Base-by-base conservation (phyloP, 2,797 vertebrate genomes). In the Glyptemys insculpta region DNA sequence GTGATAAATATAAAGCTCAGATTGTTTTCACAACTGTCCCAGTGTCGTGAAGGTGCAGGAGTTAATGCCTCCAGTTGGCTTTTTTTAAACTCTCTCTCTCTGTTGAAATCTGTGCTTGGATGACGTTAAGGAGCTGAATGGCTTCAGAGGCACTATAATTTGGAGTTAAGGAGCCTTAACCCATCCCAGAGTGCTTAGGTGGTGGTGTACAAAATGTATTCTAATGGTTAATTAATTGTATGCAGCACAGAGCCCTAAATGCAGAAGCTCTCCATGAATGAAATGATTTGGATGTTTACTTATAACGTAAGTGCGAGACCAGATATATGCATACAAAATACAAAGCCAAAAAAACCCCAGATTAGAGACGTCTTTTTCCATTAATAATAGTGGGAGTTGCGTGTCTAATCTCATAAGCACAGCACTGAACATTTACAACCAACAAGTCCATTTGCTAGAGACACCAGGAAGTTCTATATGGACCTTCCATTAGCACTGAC, bases 401-500 rank as follows among this genome's bases (percentile, higher is more conserved):
- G 8, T 65, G 59, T 76, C 37, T 89, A 91, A 87, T 79, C 27
- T 11, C 25, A 86, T 93, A 88, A 79, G 37, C 50, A 41, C 86
- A 47, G 76, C 1, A 2, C 81, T 79, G 85, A 93, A 92, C 86
- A 74, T 2, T 0, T 15, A n/a, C 4, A 37, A 53, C 10, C 27
- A 2, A 31, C 59, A 12, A 83, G 57, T 53, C 34, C 62, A 23
- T 53, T 68, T 50, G 86, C 52, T 68, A 80, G 81, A 56, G 65
- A 68, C 52, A 7, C 25, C 23, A 31, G 81, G 83, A 86, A 80
- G 6, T 54, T 86, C 81, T 8, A 1, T 21, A 7, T 68, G 92
- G 79, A 47, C 90, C 65, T 90, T 81, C 94, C 87, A 5, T 92
- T 90, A 91, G 34, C 72, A 59, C 91, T 90, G 84, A 82, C 62